Evolutionary conservation across 2,888 invertebrate genomes (phyloP).

Genomic region (Stramonita haemastoma): DNA sequence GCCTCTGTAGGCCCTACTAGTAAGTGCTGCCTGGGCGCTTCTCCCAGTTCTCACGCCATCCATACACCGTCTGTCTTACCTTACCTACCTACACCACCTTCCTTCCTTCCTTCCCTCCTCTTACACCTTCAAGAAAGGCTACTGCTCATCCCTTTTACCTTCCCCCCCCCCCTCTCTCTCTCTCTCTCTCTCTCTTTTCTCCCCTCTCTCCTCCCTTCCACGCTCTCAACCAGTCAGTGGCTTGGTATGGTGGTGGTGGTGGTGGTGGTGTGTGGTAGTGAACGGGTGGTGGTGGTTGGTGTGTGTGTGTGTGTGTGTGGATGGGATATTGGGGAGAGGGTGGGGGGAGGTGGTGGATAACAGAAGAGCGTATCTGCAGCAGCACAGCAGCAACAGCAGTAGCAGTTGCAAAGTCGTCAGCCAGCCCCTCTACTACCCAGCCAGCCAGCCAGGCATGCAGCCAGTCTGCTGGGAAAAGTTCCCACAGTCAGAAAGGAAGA

Average conservation of each 20-base stretch:
- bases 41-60: slow-evolving; percentile 16
- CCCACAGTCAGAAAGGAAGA: neutral
- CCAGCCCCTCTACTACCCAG: neutral
- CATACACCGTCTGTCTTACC: neutral
- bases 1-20: too few species aligned
- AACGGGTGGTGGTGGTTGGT: neutral
- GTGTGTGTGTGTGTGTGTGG: neutral
- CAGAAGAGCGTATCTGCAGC: neutral
- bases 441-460: neutral
- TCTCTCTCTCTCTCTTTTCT: neutral
- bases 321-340: too few species aligned
- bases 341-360: too few species aligned
- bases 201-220: neutral
- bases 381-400: slow-evolving; percentile 1
- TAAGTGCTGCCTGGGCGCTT: neutral
- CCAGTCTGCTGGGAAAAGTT: neutral
- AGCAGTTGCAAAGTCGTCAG: neutral
- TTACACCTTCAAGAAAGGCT: neutral
- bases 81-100: neutral
- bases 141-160: neutral
- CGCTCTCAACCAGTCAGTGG: neutral
- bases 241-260: neutral
- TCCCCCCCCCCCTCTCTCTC: neutral
- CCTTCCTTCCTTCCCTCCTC: neutral
- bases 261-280: slow-evolving; percentile 8